These are phyloP conservation scores for Grallaria varia DNA, from an alignment of 2,113 vertebrate species.

Conservation along the genomic window DNA sequence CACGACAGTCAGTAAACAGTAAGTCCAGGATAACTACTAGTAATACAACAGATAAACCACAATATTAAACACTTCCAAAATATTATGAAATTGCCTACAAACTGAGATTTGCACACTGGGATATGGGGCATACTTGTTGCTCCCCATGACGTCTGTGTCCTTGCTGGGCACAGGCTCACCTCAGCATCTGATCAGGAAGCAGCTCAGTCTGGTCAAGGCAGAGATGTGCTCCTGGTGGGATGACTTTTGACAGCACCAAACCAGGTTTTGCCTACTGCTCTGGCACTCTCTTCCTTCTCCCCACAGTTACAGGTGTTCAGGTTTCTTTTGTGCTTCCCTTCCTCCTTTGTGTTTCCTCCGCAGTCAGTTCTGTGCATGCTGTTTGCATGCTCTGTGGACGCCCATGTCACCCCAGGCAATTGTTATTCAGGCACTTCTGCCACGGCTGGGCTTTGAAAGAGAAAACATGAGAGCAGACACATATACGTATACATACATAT, in stretches of 20 bases:
- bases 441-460: neutral
- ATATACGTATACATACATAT: too few relatives aligned
- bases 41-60: neutral
- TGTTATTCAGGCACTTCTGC: neutral
- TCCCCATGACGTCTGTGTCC: neutral
- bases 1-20: neutral
- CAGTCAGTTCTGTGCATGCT: neutral
- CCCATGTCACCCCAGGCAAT: rapidly evolving
- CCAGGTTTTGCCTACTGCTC: neutral
- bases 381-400: neutral
- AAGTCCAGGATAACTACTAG: neutral
- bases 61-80: neutral
- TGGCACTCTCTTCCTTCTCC: neutral
- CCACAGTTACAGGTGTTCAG: neutral
- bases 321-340: neutral
- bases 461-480: neutral
- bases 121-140: neutral
- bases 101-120: neutral
- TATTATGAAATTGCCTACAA: neutral
- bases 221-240: neutral
- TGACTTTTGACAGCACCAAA: neutral
- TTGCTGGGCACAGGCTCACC: neutral
- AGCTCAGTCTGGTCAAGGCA: neutral
- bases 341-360: neutral
- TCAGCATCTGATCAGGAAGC: neutral